Base-by-base conservation (phyloP, 2,888 invertebrate species). In the Neoaliturus tenellus region DNA sequence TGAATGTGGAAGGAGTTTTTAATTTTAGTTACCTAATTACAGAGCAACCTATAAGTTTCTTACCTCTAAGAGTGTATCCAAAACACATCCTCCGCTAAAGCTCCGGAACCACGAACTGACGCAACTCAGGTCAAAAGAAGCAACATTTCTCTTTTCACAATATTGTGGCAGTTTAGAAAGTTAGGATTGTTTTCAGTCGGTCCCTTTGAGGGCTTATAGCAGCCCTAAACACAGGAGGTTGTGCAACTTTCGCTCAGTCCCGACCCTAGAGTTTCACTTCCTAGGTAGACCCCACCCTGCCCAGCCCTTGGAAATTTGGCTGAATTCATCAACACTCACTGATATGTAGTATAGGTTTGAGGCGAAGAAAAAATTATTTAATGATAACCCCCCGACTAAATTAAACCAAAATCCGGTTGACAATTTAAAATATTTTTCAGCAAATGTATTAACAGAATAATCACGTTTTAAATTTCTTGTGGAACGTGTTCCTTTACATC, bases 121-220 rank as follows among this genome's bases (percentile, higher is more conserved):
- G 71, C 39, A 39, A 71, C 35, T 3, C 23, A 71, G 12, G 71
- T n/a, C 28, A 39, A 14, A 20, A 23, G 28, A 23, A 41, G 3
- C 25, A 23, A 41, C 41, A 67, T 81, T 81, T 62, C 80, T 80
- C 80, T 80, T 80, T 80, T 81, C 44, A 67, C 44, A 81, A 67
- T 67, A 81, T 81, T 81, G 80, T 80, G 81, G 44, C 81, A 67
- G 58, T 81, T 81, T 81, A 81, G 81, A 81, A 81, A 81, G 81
- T 81, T 25, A 23, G 81, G 81, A 41, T 25, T 20, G 41, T 62
- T 41, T 33, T 20, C 14, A 33, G 35, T 10, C 71, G 71, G 71
- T 17, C 23, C 41, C 71, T 71, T 71, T 71, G 71, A 39, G 35
- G 67, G 62, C 67, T 81, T 81, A 81, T 51, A 23, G 51, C 55